Conservation (phyloP, 2,113 vertebrate genomes). For the Alexandromys fortis region DNA sequence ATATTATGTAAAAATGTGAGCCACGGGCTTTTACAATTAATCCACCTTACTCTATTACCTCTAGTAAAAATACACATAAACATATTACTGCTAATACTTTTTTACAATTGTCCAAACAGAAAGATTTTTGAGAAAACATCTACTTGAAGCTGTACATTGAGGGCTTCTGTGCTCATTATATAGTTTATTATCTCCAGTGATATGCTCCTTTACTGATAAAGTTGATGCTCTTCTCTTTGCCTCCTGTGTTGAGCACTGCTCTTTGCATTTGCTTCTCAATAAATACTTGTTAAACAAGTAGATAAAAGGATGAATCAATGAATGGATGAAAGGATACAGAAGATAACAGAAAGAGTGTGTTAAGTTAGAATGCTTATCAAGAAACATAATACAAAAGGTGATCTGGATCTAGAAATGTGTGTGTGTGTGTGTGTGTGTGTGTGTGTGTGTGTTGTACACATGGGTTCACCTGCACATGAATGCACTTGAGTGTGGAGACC, state of each 20-base stretch:
- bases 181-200: slow-evolving; percentile 13
- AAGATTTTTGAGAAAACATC: background rate
- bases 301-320: background rate
- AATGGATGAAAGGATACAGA: background rate
- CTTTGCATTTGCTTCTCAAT: background rate
- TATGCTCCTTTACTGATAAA: background rate
- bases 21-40: background rate
- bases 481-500: background rate
- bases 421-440: background rate
- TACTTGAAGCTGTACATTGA: background rate
- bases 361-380: background rate
- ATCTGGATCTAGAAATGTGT: background rate
- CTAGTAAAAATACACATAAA: slow-evolving; percentile 2
- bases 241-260: background rate
- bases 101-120: slow-evolving; percentile 7
- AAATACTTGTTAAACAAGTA: background rate
- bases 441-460: background rate
- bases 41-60: background rate
- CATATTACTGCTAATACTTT: background rate
- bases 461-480: background rate
- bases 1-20: background rate
- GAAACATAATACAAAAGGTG: background rate
- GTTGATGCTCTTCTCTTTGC: background rate
- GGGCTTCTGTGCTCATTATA: background rate
- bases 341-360: background rate